Percentiles rank a stretch among this genome's conserved stretches.
Evolutionary conservation across 2,797 vertebrate species (phyloP).

Genomic region (Tangara arthus): DNA sequence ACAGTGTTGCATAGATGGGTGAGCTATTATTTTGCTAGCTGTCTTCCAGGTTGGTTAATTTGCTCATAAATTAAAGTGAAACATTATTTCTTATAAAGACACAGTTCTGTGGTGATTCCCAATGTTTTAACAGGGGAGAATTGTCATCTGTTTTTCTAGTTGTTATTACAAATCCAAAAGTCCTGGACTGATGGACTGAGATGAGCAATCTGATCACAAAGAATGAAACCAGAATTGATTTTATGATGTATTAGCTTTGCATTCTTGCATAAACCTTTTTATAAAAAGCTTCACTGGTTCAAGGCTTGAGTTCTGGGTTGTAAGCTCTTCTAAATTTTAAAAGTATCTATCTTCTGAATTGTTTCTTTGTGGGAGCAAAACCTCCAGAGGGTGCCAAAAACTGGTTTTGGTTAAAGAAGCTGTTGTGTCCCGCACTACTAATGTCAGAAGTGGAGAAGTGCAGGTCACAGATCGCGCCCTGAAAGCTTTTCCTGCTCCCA

Average conservation of each 20-base stretch:
- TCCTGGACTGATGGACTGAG: neutral
- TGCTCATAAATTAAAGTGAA: neutral
- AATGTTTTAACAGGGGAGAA: neutral
- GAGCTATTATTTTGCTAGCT: neutral
- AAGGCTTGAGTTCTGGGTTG: neutral
- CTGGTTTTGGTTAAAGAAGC: neutral
- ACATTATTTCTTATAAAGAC: neutral
- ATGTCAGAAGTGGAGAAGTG: neutral
- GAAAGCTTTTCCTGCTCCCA: neutral
- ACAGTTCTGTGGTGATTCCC: neutral
- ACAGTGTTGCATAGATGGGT: neutral
- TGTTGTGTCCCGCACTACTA: neutral
- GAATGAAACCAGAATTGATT: neutral
- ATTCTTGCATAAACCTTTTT: neutral
- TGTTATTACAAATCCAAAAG: neutral
- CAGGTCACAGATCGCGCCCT: neutral
- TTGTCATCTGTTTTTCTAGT: neutral
- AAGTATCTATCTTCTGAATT: neutral
- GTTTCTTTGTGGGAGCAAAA: neutral
- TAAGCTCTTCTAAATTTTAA: neutral
- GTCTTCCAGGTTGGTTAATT: neutral
- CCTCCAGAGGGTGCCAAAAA: conserved; percentile 64
- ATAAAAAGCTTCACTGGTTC: neutral
- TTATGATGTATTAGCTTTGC: neutral
- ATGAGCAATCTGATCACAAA: neutral